phyloP scores from a whole-genome alignment of 92 coral and sea anemone genomes.

The Heteractis magnifica region DNA sequence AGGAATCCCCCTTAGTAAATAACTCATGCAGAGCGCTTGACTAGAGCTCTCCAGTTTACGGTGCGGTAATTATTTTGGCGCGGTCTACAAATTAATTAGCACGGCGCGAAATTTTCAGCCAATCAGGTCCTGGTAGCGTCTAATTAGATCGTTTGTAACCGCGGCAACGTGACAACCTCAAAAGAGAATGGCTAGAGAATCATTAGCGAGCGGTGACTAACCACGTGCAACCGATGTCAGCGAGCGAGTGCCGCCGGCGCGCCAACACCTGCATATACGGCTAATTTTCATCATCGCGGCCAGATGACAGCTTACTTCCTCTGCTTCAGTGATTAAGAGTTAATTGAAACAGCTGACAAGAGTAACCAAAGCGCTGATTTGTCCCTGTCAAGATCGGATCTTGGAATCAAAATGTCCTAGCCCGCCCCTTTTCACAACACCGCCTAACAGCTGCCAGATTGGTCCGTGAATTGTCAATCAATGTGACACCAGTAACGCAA shows the following conservation, averaged over 20 bases:
- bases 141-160: constrained; percentile 81
- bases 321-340: constrained; percentile 95
- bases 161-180: constrained; percentile 73
- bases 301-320: constrained; percentile 99
- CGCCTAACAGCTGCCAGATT: constrained; percentile 86
- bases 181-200: constrained; percentile 69
- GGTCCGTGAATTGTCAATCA: constrained; percentile 74
- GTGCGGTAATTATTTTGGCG: constrained; percentile 83
- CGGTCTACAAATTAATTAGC: constrained; percentile 75
- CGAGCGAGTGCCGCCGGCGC: constrained; percentile 67
- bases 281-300: constrained; percentile 87
- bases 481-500: constrained; percentile 90
- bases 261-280: constrained; percentile 94
- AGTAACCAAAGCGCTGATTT: constrained; percentile 87
- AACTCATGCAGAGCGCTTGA: constrained; percentile 45
- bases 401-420: constrained; percentile 93
- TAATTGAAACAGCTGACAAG: constrained; percentile 99
- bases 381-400: constrained; percentile 90
- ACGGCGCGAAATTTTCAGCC: constrained; percentile 71
- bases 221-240: constrained; percentile 91
- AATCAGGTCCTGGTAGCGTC: constrained; percentile 52
- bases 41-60: constrained; percentile 36
- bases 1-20: constrained; percentile 14
- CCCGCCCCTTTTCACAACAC: constrained; percentile 96
- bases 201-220: constrained; percentile 62